phyloP scores from a whole-genome alignment of 2,113 vertebrate species.

The Apeltes quadracus region DNA sequence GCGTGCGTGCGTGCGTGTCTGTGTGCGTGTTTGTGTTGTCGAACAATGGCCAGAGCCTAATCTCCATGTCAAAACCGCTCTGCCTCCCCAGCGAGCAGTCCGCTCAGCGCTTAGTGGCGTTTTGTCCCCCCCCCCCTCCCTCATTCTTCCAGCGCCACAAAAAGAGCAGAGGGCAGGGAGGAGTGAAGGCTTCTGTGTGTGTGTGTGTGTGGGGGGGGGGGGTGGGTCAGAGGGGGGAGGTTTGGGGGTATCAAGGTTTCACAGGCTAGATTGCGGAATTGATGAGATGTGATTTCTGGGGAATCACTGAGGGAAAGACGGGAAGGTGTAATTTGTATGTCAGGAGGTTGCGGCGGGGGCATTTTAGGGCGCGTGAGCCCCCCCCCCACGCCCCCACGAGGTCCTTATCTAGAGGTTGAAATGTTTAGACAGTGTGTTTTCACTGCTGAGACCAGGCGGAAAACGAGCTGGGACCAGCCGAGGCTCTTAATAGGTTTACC shows the following conservation, averaged over 20 bases:
- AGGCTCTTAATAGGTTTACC: constrained; percentile 95
- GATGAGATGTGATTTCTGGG: constrained; percentile 57
- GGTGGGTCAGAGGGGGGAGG: too few relatives aligned
- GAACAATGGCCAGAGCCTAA: constrained; percentile 97
- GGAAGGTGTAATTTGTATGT: not conserved
- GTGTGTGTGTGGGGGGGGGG: constrained; percentile 35
- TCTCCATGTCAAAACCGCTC: constrained; percentile 99
- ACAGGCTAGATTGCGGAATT: constrained; percentile 21
- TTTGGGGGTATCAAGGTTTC: constrained; percentile 80
- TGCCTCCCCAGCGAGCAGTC: constrained; percentile 94
- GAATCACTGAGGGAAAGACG: constrained; percentile 54
- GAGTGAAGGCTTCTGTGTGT: constrained; percentile 43
- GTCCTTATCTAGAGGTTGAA: constrained; percentile 93
- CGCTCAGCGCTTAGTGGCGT: constrained; percentile 97
- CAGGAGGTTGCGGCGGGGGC: not conserved
- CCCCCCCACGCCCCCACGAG: constrained; percentile 50
- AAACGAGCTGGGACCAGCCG: constrained; percentile 75
- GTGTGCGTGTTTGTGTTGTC: constrained; percentile 67
- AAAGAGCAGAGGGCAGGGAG: constrained; percentile 69
- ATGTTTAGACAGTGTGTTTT: constrained; percentile 97
- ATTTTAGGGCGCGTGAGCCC: constrained; percentile 21
- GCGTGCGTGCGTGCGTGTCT: constrained; percentile 24
- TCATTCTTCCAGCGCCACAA: constrained; percentile 96
- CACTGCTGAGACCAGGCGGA: constrained; percentile 86
- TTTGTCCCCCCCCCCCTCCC: constrained; percentile 97